A percentile compares a stretch with the other conserved stretches of the same genome.
Evolutionary conservation across 2,113 vertebrate species (phyloP).

Genomic region (Hystrix brachyura): DNA sequence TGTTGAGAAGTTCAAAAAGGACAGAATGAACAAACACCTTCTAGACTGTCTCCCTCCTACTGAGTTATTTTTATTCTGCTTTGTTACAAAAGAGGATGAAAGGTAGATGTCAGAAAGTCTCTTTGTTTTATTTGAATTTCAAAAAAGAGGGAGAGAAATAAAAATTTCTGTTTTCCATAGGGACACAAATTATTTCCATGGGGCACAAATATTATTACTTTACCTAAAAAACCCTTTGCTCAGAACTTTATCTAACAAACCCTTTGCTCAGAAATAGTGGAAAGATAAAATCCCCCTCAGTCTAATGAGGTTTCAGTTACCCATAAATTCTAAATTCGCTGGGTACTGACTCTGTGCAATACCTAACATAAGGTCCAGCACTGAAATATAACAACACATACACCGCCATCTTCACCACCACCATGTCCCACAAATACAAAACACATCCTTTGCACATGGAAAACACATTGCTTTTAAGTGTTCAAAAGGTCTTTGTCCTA

Average conservation of each 20-base stretch:
- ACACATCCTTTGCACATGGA: not conserved
- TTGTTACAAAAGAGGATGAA: not conserved
- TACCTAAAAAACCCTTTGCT: not conserved
- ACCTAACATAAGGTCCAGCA: not conserved
- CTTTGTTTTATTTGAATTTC: slow-evolving; percentile 28
- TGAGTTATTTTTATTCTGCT: not conserved
- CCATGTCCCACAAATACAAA: not conserved
- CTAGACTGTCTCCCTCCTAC: not conserved
- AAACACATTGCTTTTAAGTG: not conserved
- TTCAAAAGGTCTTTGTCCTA: not conserved
- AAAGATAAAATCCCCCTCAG: not conserved
- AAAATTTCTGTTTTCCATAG: slow-evolving; percentile 1
- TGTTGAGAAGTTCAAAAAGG: not conserved
- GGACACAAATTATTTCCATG: not conserved
- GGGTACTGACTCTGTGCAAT: not conserved
- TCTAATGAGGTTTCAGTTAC: not conserved
- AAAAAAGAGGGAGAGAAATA: not conserved
- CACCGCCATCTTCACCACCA: not conserved
- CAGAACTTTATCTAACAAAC: not conserved
- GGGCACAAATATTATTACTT: not conserved
- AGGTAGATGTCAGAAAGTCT: not conserved
- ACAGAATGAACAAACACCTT: not conserved
- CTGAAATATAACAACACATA: not conserved
- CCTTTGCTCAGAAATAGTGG: not conserved
- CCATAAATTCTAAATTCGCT: not conserved